Conservation (phyloP, 2,888 invertebrate species). For the Microplitis manilae region DNA sequence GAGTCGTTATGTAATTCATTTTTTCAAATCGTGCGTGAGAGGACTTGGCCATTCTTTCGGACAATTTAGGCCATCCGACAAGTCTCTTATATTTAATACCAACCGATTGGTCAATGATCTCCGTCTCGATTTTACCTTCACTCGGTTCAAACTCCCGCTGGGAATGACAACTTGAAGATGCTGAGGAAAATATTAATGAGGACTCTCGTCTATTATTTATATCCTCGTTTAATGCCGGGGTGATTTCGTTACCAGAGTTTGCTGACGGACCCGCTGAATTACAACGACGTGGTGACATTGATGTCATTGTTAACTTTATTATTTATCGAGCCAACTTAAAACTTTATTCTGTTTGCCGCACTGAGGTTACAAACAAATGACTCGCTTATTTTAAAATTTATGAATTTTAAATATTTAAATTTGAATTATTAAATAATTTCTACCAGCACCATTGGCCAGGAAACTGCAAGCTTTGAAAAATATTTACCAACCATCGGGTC, state of each 20-base stretch:
- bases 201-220: background rate
- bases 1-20: conserved; percentile 2
- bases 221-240: background rate
- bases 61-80: conserved; percentile 22
- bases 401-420: too few species aligned
- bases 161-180: conserved; percentile 42
- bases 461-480: too few species aligned
- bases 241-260: background rate
- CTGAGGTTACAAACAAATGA: background rate
- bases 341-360: background rate
- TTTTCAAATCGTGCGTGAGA: conserved; percentile 28
- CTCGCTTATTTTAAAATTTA: too few species aligned
- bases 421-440: too few species aligned
- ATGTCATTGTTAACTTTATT: background rate
- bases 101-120: conserved; percentile 14
- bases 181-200: conserved; percentile 32
- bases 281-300: background rate
- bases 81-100: conserved; percentile 12
- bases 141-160: conserved; percentile 58
- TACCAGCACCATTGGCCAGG: too few species aligned
- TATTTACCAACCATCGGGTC: too few species aligned
- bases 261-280: conserved; percentile 1
- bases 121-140: conserved; percentile 48
- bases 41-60: conserved; percentile 8
- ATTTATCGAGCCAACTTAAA: background rate